phyloP scores from a whole-genome alignment of 1,140 invertebrate genomes.

The Drosophila kohkoa region DNA sequence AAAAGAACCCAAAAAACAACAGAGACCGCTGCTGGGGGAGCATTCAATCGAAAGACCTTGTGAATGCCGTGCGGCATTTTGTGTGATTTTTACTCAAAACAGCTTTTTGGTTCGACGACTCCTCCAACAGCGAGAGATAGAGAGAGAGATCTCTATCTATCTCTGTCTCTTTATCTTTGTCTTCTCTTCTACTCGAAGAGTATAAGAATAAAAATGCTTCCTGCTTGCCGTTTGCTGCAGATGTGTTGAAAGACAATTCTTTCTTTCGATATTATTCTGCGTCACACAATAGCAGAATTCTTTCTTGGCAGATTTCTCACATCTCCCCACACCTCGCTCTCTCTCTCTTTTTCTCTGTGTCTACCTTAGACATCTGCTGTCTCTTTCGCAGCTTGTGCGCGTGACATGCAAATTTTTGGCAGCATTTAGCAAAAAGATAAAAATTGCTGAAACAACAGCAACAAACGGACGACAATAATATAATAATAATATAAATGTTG shows the following conservation, averaged over 20 bases:
- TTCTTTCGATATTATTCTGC: conserved; percentile 39
- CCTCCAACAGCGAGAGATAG: not conserved
- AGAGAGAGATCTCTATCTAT: not conserved
- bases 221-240: conserved; percentile 18
- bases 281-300: conserved; percentile 31
- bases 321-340: not conserved
- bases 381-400: conserved; percentile 54
- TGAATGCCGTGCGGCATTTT: conserved; percentile 66
- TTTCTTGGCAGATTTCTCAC: conserved; percentile 32
- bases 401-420: conserved; percentile 72
- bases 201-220: conserved; percentile 25
- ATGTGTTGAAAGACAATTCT: conserved; percentile 41
- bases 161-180: not conserved
- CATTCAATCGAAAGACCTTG: conserved; percentile 66
- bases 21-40: conserved; percentile 30
- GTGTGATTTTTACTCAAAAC: conserved; percentile 32
- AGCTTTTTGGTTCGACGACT: conserved; percentile 18
- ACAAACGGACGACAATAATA: conserved; percentile 41
- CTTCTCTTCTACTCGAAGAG: conserved; percentile 9
- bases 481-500: conserved; percentile 16
- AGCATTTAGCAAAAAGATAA: conserved; percentile 49
- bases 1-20: conserved; percentile 15
- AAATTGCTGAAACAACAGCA: conserved; percentile 35
- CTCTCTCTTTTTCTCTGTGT: not conserved
- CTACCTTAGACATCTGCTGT: not conserved